Percentiles rank a stretch among this genome's conserved stretches.
phyloP scores from a whole-genome alignment of 2,113 vertebrate genomes.

The Myiagra hebetior region DNA sequence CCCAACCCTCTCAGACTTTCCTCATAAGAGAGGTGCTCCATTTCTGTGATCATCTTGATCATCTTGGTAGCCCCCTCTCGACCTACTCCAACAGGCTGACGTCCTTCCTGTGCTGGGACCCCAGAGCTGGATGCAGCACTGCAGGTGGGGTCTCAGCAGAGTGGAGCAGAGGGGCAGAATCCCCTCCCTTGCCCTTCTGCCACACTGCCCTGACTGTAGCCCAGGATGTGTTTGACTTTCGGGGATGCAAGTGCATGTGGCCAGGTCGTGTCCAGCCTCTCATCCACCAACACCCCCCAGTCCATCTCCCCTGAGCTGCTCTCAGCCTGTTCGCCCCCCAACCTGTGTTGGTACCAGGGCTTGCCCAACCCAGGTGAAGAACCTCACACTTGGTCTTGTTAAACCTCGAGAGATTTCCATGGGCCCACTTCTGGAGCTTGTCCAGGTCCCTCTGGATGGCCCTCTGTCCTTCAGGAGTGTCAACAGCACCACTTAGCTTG shows the following conservation, averaged over 20 bases:
- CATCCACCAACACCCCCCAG: background rate
- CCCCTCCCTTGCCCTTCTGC: background rate
- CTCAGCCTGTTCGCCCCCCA: background rate
- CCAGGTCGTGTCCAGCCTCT: background rate
- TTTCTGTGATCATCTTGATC: background rate
- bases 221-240: background rate
- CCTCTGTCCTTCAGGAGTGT: background rate
- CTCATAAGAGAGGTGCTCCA: background rate
- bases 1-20: background rate
- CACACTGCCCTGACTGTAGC: background rate
- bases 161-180: background rate
- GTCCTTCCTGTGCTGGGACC: background rate
- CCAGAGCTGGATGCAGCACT: background rate
- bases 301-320: background rate
- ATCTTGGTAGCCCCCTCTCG: background rate
- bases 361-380: background rate
- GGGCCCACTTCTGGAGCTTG: background rate
- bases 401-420: background rate
- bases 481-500: background rate
- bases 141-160: background rate
- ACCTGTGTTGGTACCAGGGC: background rate
- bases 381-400: background rate
- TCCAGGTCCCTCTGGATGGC: background rate
- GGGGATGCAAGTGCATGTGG: background rate
- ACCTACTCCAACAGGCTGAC: rapidly evolving